Evolutionary conservation across 2,888 invertebrate species (phyloP).

Genomic region (Selenia dentaria): DNA sequence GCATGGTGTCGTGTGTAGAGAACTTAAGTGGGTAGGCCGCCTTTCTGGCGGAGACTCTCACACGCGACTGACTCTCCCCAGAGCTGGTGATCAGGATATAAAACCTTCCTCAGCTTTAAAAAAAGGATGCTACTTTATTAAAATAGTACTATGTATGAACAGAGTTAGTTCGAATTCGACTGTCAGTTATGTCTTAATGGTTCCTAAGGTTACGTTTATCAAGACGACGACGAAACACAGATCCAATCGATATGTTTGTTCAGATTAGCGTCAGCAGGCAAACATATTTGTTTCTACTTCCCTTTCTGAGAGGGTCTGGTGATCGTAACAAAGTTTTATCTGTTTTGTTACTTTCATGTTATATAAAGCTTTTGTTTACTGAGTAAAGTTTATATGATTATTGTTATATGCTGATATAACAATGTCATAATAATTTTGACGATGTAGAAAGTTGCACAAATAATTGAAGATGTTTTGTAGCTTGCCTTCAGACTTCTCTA

Average conservation of each 20-base stretch:
- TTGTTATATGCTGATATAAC: slow-evolving; percentile 10
- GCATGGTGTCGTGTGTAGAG: no score
- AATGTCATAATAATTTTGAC: slow-evolving; percentile 2
- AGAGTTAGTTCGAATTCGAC: no score
- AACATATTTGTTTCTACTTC: slow-evolving; percentile 8
- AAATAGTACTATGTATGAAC: no score
- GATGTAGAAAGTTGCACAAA: neutral
- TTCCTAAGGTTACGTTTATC: no score
- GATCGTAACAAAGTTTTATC: slow-evolving; percentile 14
- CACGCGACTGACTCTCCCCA: no score
- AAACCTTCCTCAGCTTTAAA: no score
- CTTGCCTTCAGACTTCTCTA: slow-evolving; percentile 14
- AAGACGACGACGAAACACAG: neutral
- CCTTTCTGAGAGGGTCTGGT: slow-evolving; percentile 1
- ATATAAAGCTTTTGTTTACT: slow-evolving; percentile 8
- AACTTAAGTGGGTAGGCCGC: no score
- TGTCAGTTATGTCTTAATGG: no score
- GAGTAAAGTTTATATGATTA: slow-evolving; percentile 18
- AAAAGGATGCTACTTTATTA: no score
- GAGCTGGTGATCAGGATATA: no score
- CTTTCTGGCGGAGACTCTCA: no score
- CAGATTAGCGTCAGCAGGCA: slow-evolving; percentile 11
- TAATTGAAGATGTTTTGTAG: slow-evolving; percentile 6
- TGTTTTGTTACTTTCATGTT: slow-evolving; percentile 7
- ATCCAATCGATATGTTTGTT: slow-evolving; percentile 10